Percentiles rank a stretch among this genome's conserved stretches.
Conservation (phyloP, 2,113 vertebrate genomes). For the Maccullochella peelii region DNA sequence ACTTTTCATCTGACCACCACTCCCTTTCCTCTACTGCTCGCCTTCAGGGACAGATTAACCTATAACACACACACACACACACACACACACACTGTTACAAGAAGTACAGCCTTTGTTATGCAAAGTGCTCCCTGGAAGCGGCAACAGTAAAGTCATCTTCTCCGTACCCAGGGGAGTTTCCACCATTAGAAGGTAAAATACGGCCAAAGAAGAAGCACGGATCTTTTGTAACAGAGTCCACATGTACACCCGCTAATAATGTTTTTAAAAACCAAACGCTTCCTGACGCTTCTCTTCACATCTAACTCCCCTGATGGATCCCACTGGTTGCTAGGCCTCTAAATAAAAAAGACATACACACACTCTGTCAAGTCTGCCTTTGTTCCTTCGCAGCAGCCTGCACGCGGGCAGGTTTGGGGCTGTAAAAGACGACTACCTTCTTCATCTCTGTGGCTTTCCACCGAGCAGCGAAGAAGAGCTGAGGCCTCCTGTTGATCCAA, state of each 20-base stretch:
- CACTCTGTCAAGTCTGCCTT: slow-evolving; percentile 17
- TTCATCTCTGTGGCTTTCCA: slow-evolving; percentile 6
- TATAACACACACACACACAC: slow-evolving; percentile 29
- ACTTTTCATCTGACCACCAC: slow-evolving; percentile 38
- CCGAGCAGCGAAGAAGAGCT: neutral
- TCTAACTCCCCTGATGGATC: slow-evolving; percentile 25
- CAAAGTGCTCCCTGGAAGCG: slow-evolving; percentile 20
- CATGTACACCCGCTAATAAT: slow-evolving; percentile 41
- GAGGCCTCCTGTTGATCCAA: slow-evolving; percentile 49
- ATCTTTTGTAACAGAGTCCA: slow-evolving; percentile 37
- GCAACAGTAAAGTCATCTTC: slow-evolving; percentile 9
- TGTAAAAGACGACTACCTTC: slow-evolving; percentile 1
- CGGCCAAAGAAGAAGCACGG: slow-evolving; percentile 14
- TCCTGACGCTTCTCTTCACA: neutral
- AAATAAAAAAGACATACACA: slow-evolving; percentile 17
- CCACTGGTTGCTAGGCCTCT: slow-evolving; percentile 19
- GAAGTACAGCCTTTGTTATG: slow-evolving; percentile 38
- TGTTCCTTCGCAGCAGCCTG: slow-evolving; percentile 28
- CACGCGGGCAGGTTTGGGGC: neutral
- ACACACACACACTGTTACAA: slow-evolving; percentile 14
- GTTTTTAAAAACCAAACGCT: slow-evolving; percentile 5
- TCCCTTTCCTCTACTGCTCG: slow-evolving; percentile 50
- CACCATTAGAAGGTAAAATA: slow-evolving; percentile 33
- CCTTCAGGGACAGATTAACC: slow-evolving; percentile 61
- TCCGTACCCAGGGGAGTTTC: neutral